phyloP scores from a whole-genome alignment of 2,797 vertebrate genomes.

The Lycodopsis pacificus region DNA sequence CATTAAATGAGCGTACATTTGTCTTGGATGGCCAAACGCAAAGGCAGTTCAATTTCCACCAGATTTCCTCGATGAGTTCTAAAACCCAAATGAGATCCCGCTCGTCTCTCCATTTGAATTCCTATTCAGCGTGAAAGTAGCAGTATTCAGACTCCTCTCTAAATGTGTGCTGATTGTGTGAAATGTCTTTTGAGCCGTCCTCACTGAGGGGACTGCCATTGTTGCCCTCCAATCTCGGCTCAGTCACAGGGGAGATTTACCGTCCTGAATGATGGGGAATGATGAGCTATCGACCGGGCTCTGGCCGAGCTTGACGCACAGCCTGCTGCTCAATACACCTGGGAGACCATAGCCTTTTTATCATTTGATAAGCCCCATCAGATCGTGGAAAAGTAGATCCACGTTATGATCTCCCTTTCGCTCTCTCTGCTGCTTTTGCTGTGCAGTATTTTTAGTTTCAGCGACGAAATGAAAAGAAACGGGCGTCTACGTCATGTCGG shows the following conservation, averaged over 20 bases:
- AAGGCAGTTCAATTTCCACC: constrained; percentile 14
- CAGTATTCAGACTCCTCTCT: constrained; percentile 17
- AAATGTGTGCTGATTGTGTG: constrained; percentile 41
- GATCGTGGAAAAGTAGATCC: constrained; percentile 37
- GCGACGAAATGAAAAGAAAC: constrained; percentile 3
- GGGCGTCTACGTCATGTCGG: background rate
- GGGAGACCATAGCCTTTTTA: constrained; percentile 44
- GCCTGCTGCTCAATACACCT: constrained; percentile 53
- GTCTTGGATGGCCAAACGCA: constrained; percentile 4
- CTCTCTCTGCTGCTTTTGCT: constrained; percentile 21
- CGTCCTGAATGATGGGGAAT: constrained; percentile 62
- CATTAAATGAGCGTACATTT: background rate
- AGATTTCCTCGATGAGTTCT: background rate
- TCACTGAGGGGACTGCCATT: constrained; percentile 20
- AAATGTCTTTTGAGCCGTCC: constrained; percentile 29
- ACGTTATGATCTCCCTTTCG: constrained; percentile 11
- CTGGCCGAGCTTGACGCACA: constrained; percentile 46
- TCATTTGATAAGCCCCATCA: constrained; percentile 50
- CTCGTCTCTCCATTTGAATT: constrained; percentile 12
- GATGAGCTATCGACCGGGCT: constrained; percentile 76
- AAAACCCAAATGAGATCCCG: background rate
- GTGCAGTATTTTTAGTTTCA: constrained; percentile 11
- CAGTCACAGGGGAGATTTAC: constrained; percentile 58
- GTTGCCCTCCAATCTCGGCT: constrained; percentile 49
- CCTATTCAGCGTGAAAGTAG: background rate